Evolutionary conservation across 2,888 invertebrate genomes (phyloP).

Genomic region (Allolobophora icterica): DNA sequence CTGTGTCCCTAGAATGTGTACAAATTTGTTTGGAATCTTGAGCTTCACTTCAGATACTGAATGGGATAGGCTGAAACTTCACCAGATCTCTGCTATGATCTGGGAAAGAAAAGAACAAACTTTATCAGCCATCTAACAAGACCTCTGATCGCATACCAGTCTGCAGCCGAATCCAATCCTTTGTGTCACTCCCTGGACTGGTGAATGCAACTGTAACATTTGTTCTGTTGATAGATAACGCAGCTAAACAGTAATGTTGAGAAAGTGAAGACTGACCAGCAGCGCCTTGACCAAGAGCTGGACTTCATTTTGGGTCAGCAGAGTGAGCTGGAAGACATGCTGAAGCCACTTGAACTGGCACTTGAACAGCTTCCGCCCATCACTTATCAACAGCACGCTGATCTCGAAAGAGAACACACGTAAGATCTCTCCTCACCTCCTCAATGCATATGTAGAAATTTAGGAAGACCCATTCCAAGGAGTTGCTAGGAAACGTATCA

Average conservation of each 20-base stretch:
- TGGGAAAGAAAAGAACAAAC: no score
- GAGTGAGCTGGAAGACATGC: conserved; percentile 85
- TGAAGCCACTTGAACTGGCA: conserved; percentile 81
- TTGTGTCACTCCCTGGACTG: neutral
- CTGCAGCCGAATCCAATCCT: no score
- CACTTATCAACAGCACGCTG: conserved; percentile 69
- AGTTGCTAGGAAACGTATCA: neutral
- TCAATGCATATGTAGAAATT: neutral
- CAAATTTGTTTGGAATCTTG: no score
- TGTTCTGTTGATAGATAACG: conserved; percentile 73
- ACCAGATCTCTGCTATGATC: no score
- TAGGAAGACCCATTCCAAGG: neutral
- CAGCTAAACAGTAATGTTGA: conserved; percentile 85
- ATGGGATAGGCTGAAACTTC: no score
- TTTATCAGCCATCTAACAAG: no score
- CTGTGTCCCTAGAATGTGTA: no score
- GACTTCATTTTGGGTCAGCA: conserved; percentile 92
- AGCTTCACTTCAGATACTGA: no score
- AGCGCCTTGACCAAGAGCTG: conserved; percentile 86
- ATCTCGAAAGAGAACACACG: conserved; percentile 89
- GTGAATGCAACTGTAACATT: neutral
- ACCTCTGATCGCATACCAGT: no score
- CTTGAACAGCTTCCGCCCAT: conserved; percentile 64
- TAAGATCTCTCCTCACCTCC: conserved; percentile 58
- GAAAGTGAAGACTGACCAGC: conserved; percentile 85